These are phyloP conservation scores for Xanthorhoe spadicearia DNA, from an alignment of 2,888 invertebrate species.

Conservation along the genomic window DNA sequence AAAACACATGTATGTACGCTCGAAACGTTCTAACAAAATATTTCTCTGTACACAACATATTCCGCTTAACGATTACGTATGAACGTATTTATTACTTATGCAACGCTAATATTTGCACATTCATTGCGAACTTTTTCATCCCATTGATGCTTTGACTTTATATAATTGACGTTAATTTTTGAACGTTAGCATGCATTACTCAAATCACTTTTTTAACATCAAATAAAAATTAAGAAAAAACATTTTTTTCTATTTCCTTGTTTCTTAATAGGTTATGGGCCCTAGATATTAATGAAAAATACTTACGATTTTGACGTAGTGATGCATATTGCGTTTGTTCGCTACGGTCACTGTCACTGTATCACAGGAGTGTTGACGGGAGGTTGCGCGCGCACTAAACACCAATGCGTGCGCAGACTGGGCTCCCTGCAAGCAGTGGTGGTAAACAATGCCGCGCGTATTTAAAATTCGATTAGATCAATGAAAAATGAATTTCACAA, in stretches of 20 bases:
- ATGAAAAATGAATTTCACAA: constrained; percentile 50
- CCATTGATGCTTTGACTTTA: constrained; percentile 26
- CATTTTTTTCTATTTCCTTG: too few species aligned
- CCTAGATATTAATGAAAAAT: not conserved
- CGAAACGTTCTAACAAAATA: not conserved
- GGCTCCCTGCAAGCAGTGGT: constrained; percentile 74
- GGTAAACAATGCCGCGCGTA: constrained; percentile 64
- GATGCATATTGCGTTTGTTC: constrained; percentile 64
- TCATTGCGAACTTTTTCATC: constrained; percentile 35
- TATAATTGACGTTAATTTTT: constrained; percentile 11
- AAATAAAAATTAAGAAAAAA: too few species aligned
- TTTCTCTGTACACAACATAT: constrained; percentile 23
- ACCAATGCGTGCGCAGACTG: constrained; percentile 67
- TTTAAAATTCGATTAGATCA: constrained; percentile 55
- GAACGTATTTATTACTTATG: constrained; percentile 32
- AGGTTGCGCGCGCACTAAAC: constrained; percentile 62
- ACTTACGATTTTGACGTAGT: constrained; percentile 77
- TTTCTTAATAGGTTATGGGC: not conserved
- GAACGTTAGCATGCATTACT: constrained; percentile 3
- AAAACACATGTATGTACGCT: not conserved
- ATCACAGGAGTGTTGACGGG: constrained; percentile 57
- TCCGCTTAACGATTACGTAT: constrained; percentile 25
- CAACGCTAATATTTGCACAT: constrained; percentile 38
- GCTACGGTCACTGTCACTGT: constrained; percentile 69
- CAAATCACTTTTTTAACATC: too few species aligned